phyloP scores from a whole-genome alignment of 2,113 vertebrate species.

The Neolamprologus tretocephalus region DNA sequence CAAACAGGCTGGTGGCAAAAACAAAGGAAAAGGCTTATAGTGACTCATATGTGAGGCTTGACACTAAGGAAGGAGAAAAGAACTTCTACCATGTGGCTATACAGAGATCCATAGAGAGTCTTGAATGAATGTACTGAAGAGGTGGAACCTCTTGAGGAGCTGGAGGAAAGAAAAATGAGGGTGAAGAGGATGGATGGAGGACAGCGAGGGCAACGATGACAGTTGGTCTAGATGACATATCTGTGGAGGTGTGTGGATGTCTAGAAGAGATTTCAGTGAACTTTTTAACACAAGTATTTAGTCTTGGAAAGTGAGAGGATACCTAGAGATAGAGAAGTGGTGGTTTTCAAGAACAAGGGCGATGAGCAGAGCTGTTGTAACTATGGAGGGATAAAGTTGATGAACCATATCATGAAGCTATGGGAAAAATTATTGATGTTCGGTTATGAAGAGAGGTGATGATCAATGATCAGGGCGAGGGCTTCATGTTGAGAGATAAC shows the following conservation, averaged over 20 bases:
- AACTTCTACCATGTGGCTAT: fast-evolving
- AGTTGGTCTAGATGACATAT: background rate
- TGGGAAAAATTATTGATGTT: background rate
- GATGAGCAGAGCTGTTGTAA: background rate
- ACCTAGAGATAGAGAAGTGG: background rate
- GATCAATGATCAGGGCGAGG: background rate
- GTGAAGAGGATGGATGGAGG: background rate
- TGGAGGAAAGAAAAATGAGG: background rate
- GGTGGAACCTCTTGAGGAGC: background rate
- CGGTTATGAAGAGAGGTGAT: background rate
- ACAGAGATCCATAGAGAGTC: background rate
- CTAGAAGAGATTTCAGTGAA: background rate
- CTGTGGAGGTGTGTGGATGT: background rate
- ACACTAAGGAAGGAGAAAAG: fast-evolving
- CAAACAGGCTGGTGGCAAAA: background rate
- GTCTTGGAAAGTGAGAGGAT: background rate
- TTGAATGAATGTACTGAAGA: background rate
- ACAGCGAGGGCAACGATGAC: background rate
- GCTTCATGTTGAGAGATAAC: background rate
- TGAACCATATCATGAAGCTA: background rate
- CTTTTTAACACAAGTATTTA: background rate
- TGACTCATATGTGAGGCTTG: background rate
- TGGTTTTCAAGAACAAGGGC: background rate
- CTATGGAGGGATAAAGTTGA: background rate
- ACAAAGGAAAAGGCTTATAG: background rate